Evolutionary conservation across 92 coral and sea anemone genomes (phyloP).

Genomic region (Porites cylindrica): DNA sequence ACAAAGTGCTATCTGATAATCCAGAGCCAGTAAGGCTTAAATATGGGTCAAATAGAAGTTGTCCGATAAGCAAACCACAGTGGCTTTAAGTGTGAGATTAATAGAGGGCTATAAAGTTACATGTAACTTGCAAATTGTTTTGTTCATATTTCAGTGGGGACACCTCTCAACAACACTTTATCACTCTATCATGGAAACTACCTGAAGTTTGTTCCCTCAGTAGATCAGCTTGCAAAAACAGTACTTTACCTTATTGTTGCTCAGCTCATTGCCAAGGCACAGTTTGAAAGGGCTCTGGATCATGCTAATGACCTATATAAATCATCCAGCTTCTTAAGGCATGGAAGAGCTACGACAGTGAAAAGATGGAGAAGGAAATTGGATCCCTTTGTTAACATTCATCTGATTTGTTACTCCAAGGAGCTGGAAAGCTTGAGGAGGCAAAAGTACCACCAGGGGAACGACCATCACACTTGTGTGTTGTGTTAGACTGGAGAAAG

Average conservation of each 20-base stretch:
- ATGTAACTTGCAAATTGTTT: background rate
- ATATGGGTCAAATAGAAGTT: no score
- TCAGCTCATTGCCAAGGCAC: constrained; percentile 62
- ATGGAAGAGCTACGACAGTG: constrained; percentile 52
- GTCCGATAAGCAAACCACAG: no score
- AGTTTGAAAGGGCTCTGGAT: constrained; percentile 63
- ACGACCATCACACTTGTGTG: constrained; percentile 23
- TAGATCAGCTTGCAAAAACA: constrained; percentile 82
- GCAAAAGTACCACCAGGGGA: constrained; percentile 6
- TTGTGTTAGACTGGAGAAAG: constrained; percentile 66
- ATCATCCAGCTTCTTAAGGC: constrained; percentile 58
- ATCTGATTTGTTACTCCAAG: constrained; percentile 75
- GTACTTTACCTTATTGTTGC: constrained; percentile 62
- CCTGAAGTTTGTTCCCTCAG: constrained; percentile 57
- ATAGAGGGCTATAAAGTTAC: background rate
- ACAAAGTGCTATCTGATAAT: no score
- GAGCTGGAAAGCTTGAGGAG: constrained; percentile 70
- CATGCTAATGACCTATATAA: constrained; percentile 69
- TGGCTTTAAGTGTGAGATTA: no score
- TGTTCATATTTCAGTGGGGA: constrained; percentile 53
- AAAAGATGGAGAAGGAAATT: constrained; percentile 57
- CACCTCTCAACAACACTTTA: constrained; percentile 61
- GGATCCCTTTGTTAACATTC: constrained; percentile 58
- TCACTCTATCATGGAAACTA: constrained; percentile 66
- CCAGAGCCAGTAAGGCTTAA: no score